Evolutionary conservation across 2,888 invertebrate genomes (phyloP), one percentile per base, ranked within the genome.

Genomic region (Vandiemenella viatica): DNA sequence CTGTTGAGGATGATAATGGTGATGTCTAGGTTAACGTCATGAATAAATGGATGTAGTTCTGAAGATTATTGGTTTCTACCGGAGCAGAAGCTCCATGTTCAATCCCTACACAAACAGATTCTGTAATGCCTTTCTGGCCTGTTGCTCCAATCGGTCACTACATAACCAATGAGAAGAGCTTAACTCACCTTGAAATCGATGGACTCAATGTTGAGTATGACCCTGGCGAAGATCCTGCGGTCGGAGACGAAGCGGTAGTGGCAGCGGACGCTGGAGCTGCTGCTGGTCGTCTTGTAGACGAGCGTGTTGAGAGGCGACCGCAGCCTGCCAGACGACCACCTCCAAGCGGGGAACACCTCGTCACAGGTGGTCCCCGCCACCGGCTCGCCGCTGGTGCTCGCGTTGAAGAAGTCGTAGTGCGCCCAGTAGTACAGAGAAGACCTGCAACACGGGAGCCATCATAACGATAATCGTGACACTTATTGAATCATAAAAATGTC

Each of bases 381-480:
- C 0, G 85, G 81, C 55, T 85, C 86, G 0, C 91, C 91, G 55
- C 84, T 82, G 46, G 83, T 80, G 0, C 87, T 89, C 60, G 89
- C 88, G 65, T 91, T 90, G 69, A 90, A 91, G 71, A 90, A 91
- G 61, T 91, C 90, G 61, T 90, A 91, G 63, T 90, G 90, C 0
- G 90, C 90, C 90, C 90, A 90, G 64, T 90, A 91, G 67, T 91
- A 90, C 13, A 92, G 71, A 0, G 90, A 90, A n/a, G 89, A 89
- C 0, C 79, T 79, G 63, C n/a, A 60, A 58, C 18, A 32, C 5
- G 4, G 7, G 17, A 16, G 16, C 1, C 17, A n/a, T n/a, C n/a
- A n/a, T n/a, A n/a, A n/a, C n/a, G n/a, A n/a, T n/a, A n/a, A n/a
- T n/a, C n/a, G n/a, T n/a, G n/a, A n/a, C n/a, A n/a, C n/a, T n/a